These are phyloP conservation scores for Heliangelus exortis DNA, from an alignment of 2,797 vertebrate species.

Conservation along the genomic window DNA sequence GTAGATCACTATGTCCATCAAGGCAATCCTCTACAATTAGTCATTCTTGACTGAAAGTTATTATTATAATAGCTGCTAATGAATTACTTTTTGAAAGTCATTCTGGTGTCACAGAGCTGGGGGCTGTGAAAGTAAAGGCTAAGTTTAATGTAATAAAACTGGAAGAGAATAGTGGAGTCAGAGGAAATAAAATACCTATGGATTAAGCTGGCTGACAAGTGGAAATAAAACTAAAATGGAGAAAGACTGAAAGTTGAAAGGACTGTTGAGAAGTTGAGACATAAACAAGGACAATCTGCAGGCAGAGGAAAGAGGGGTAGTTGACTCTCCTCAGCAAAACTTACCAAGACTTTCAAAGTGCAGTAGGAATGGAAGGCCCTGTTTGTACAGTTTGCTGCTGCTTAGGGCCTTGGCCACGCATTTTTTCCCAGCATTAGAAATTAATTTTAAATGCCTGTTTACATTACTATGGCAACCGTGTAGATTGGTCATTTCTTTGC, in stretches of 20 bases:
- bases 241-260: background rate
- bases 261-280: background rate
- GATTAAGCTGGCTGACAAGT: background rate
- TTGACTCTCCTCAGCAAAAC: background rate
- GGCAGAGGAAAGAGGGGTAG: background rate
- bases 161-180: background rate
- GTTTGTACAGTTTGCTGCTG: fast-evolving
- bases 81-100: constrained; percentile 29
- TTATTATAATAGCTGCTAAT: constrained; percentile 19
- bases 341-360: background rate
- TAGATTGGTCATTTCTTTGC: background rate
- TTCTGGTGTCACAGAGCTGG: background rate
- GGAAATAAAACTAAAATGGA: background rate
- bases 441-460: background rate
- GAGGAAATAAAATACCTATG: background rate
- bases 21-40: constrained; percentile 17
- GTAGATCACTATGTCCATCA: background rate
- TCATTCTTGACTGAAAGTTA: constrained; percentile 26
- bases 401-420: background rate
- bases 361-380: background rate
- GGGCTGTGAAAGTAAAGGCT: background rate
- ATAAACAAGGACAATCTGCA: background rate
- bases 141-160: background rate
- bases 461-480: background rate
- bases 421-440: background rate